Evolutionary conservation across 2,797 vertebrate species (phyloP).

Genomic region (Myotis vivesi): DNA sequence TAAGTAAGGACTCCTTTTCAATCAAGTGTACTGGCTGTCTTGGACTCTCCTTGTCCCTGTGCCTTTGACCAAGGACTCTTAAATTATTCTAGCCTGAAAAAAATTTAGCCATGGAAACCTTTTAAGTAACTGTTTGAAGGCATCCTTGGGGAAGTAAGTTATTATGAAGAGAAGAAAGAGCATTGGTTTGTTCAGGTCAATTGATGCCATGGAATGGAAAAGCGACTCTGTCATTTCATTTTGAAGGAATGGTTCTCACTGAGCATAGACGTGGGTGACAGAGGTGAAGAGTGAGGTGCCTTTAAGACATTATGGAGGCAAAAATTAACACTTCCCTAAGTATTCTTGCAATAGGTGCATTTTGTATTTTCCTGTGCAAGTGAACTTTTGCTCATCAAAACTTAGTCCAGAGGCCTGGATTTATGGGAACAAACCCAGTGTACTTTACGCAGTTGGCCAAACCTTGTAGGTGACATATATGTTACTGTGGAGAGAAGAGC

Average conservation of each 20-base stretch:
- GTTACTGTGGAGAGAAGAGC: neutral
- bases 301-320: neutral
- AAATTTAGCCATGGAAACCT: neutral
- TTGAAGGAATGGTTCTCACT: neutral
- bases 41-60: neutral
- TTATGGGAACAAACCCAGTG: neutral
- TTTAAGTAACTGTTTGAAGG: neutral
- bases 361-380: neutral
- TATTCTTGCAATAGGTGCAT: neutral
- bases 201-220: constrained; percentile 3
- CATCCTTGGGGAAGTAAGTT: neutral
- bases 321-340: neutral
- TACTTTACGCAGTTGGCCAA: neutral
- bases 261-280: neutral
- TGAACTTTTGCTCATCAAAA: neutral
- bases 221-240: neutral
- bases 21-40: neutral
- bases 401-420: neutral
- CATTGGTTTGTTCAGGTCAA: neutral
- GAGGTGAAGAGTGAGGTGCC: neutral
- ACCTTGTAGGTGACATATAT: neutral
- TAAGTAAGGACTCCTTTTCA: neutral
- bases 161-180: neutral
- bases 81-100: neutral
- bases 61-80: neutral